Conservation (phyloP, 2,113 vertebrate genomes). For the Haemorhous mexicanus region DNA sequence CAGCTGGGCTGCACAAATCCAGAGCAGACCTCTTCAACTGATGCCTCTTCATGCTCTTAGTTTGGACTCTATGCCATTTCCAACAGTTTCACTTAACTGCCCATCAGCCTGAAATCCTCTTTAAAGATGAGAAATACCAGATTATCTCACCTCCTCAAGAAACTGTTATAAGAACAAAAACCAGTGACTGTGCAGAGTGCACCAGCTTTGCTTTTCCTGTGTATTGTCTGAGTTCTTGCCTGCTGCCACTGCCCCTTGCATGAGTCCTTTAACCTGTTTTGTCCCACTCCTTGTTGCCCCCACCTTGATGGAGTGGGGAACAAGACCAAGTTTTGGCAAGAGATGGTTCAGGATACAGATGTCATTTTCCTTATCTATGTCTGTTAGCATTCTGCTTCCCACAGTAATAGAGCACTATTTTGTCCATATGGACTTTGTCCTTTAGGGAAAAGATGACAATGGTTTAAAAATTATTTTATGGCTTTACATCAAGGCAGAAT, state of each 20-base stretch:
- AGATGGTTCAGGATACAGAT: background rate
- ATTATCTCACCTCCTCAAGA: constrained; percentile 17
- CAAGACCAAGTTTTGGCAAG: background rate
- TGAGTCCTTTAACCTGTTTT: background rate
- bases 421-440: background rate
- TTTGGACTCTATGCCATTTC: constrained; percentile 15
- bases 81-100: constrained; percentile 2
- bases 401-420: background rate
- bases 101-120: constrained; percentile 45
- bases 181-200: background rate
- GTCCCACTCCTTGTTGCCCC: background rate
- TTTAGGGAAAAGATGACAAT: background rate
- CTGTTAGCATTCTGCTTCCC: background rate
- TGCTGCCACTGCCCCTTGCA: background rate
- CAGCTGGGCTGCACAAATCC: constrained; percentile 8
- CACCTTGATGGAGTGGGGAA: background rate
- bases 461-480: background rate
- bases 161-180: background rate
- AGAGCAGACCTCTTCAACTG: constrained; percentile 16
- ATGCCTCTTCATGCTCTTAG: background rate
- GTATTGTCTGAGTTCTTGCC: background rate
- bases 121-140: constrained; percentile 50
- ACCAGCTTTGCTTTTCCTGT: background rate
- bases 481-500: background rate
- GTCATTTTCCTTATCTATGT: background rate